Base-by-base conservation (phyloP, 2,797 vertebrate genomes). In the Siniperca obscura region DNA sequence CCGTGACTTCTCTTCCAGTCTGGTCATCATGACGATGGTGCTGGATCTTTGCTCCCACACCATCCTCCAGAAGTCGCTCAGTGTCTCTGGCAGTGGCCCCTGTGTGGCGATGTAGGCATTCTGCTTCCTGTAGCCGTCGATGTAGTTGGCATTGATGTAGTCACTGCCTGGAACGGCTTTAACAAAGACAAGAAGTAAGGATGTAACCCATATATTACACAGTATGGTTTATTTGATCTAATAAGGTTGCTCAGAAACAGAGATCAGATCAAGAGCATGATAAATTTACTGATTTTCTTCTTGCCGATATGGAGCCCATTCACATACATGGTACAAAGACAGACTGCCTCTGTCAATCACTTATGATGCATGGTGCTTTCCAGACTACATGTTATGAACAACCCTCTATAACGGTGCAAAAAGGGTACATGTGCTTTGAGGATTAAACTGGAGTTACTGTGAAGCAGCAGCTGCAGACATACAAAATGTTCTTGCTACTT, bases 51-150 rank as follows among this genome's bases (percentile, higher is more conserved):
- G 98, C 66, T 99, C 98, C 98, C 98, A 99, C 88, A 99, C 97
- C 98, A 98, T 98, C 86, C 98, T 96, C 98, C 98, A 99, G 96
- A 99, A 99, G 87, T 99, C 98, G 0, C 97, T 97, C 88, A 99
- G 96, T 0, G 98, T 99, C 95, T 99, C 98, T 0, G 98, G 98
- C 91, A 99, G 96, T 0, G 98, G 97, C 36, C 98, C 98, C 93
- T 99, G 98, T 0, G 98, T 99, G 72, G 98, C 98, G 0, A 99
- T 99, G 95, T 99, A 99, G 80, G 98, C 98, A 0, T 99, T 99
- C 95, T 99, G 98, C 93, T 99, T 99, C 86, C 98, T 96, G 94
- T 99, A 99, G 76, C 98, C 98, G 0, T 99, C 98, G 0, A 99
- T 98, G 92, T 99, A 99, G 95, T 99, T 99, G 87, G 96, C 96